Percentiles rank a stretch among this genome's conserved stretches.
Evolutionary conservation across 2,888 invertebrate genomes (phyloP).

Genomic region (Salpingus planirostris): DNA sequence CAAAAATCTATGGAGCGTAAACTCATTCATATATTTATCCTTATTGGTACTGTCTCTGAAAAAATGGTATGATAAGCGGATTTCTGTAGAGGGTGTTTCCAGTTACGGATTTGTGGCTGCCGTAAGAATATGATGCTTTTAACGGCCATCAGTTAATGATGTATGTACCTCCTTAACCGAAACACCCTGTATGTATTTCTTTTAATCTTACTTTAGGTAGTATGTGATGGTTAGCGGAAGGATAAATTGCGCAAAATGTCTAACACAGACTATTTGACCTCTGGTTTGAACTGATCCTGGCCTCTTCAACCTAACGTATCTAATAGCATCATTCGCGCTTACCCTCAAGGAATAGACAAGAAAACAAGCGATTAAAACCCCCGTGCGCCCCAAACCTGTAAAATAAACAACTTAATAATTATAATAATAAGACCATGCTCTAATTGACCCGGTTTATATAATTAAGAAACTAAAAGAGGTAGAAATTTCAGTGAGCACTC

Average conservation of each 20-base stretch:
- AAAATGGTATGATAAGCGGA: too few relatives aligned
- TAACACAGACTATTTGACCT: constrained; percentile 71
- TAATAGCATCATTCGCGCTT: constrained; percentile 69
- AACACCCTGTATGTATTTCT: too few relatives aligned
- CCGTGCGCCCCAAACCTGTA: constrained; percentile 71
- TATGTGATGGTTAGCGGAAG: constrained; percentile 66
- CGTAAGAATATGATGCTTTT: too few relatives aligned
- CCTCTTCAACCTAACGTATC: constrained; percentile 65
- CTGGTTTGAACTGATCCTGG: constrained; percentile 75
- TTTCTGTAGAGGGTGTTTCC: too few relatives aligned
- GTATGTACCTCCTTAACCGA: too few relatives aligned
- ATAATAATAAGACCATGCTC: too few relatives aligned
- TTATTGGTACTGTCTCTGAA: constrained; percentile 39
- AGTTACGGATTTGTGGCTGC: too few relatives aligned
- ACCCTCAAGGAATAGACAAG: constrained; percentile 71
- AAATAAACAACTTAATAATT: too few relatives aligned
- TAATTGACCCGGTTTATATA: too few relatives aligned
- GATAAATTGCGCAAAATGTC: constrained; percentile 73
- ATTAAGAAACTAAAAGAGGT: too few relatives aligned
- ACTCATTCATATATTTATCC: constrained; percentile 47
- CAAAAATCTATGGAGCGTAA: constrained; percentile 62
- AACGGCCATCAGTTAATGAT: too few relatives aligned
- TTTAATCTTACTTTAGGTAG: constrained; percentile 10
- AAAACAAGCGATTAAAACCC: constrained; percentile 80
- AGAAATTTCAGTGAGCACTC: too few relatives aligned